Percentiles rank a stretch among this genome's conserved stretches.
Evolutionary conservation across 1,140 invertebrate species (phyloP).

Genomic region (Drosophila santomea): DNA sequence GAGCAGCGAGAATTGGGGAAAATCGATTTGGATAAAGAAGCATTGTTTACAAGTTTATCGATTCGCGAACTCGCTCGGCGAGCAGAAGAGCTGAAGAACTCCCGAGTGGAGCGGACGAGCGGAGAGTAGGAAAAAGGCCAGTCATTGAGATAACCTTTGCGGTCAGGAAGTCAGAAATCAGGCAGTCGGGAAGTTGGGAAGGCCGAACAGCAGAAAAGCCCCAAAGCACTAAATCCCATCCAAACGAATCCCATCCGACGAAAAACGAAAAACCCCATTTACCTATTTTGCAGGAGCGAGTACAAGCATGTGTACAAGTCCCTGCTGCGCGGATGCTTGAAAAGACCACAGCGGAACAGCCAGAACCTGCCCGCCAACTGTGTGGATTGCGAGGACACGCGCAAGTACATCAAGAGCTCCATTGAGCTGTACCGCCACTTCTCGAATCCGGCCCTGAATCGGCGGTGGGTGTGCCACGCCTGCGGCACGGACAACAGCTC

Average conservation of each 20-base stretch:
- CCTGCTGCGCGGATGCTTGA: conserved; percentile 77
- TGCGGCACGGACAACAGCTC: conserved; percentile 81
- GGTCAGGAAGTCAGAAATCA: conserved; percentile 6
- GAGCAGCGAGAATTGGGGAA: conserved; percentile 68
- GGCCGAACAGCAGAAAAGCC: too few relatives aligned
- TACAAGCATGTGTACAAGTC: conserved; percentile 79
- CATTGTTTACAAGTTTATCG: conserved; percentile 79
- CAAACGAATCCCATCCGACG: conserved; percentile 5
- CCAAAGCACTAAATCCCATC: background rate
- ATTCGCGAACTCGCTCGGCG: conserved; percentile 37
- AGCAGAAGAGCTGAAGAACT: conserved; percentile 20
- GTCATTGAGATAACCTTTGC: conserved; percentile 47
- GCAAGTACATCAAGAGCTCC: conserved; percentile 80
- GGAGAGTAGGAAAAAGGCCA: background rate
- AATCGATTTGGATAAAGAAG: conserved; percentile 67
- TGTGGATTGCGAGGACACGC: conserved; percentile 79
- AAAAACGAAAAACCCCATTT: conserved; percentile 20
- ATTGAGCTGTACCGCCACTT: conserved; percentile 81
- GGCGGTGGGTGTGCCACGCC: conserved; percentile 77
- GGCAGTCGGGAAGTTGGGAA: background rate
- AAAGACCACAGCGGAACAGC: conserved; percentile 76
- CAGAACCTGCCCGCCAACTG: conserved; percentile 78
- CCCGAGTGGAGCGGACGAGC: background rate
- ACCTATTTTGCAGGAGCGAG: conserved; percentile 40
- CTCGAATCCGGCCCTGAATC: conserved; percentile 81